Percentiles rank a stretch among this genome's conserved stretches.
These are phyloP conservation scores for Vireo griseus DNA, from an alignment of 2,797 vertebrate genomes.

Conservation along the genomic window DNA sequence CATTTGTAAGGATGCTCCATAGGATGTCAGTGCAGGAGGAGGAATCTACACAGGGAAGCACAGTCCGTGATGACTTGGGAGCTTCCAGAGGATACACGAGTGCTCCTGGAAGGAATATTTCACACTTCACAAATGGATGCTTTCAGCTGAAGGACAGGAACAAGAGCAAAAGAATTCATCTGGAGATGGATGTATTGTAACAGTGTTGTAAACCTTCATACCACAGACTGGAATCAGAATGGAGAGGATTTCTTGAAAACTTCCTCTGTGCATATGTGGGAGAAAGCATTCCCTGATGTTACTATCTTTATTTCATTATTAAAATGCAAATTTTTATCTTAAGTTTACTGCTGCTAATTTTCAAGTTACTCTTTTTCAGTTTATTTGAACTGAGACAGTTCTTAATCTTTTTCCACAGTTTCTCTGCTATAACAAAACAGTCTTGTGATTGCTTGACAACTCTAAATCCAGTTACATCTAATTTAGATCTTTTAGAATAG, in stretches of 20 bases:
- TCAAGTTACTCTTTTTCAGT: neutral
- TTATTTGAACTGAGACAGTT: neutral
- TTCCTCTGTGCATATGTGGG: neutral
- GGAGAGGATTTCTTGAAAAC: neutral
- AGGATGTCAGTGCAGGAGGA: slow-evolving; percentile 78
- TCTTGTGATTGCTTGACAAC: neutral
- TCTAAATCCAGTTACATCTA: neutral
- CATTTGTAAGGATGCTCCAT: slow-evolving; percentile 57
- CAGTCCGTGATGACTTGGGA: neutral
- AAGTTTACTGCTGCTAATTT: neutral
- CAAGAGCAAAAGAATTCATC: rapidly evolving
- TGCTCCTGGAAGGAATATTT: slow-evolving; percentile 76
- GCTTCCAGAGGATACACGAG: slow-evolving; percentile 20
- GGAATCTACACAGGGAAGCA: slow-evolving; percentile 20
- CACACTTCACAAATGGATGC: neutral
- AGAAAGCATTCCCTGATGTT: neutral
- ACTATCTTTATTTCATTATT: neutral
- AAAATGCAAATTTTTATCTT: neutral
- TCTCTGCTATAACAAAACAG: neutral
- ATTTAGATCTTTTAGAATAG: neutral
- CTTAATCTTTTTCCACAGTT: neutral
- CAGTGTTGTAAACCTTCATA: rapidly evolving
- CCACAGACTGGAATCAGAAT: neutral
- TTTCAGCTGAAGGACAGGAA: neutral
- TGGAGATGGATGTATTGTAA: neutral